Evolutionary conservation across 1,140 invertebrate species (phyloP), one percentile per base, ranked within the genome.

Genomic region (Formica exsecta): DNA sequence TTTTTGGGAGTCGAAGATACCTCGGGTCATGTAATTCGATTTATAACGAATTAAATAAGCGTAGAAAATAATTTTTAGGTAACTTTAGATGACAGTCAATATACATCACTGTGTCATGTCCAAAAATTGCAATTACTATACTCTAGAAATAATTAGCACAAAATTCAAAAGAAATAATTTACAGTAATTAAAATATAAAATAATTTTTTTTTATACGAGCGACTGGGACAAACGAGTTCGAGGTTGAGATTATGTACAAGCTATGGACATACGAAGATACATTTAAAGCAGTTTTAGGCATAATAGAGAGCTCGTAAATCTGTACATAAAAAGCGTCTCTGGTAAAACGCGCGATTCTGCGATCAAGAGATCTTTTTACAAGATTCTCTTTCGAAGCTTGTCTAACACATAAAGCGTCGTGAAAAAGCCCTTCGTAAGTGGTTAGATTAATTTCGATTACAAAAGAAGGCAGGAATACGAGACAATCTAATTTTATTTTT

Each of bases 241-340:
- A 85, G 73, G 73, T 85, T 65, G 81, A 64, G 29, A 32, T 76
- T 76, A 76, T 13, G 38, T 86, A 86, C 65, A 91, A 91, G 90
- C 90, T 92, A 92, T 89, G 74, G 91, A 92, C 90, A 90, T 88
- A 83, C 51, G 61, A 83, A 90, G 87, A 91, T 88, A 93, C 92
- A 92, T 92, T 92, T 90, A 93, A 93, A 92, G 92, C 92, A 91
- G 77, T 76, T 83, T 91, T 91, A 92, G 91, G 91, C 91, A 66
- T 73, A 81, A 71, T 84, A 73, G 66, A 77, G 65, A 71, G 48
- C 44, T 75, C 16, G 81, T 76, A 41, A 73, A 61, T 76, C 36
- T 75, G 61, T 86, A 93, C 92, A 92, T 91, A 86, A 87, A 92
- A 93, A 92, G 92, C 92, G 88, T 90, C 90, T 91, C 32, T 76